Conservation (phyloP, 2,113 vertebrate species). For the Phaethornis superciliosus region DNA sequence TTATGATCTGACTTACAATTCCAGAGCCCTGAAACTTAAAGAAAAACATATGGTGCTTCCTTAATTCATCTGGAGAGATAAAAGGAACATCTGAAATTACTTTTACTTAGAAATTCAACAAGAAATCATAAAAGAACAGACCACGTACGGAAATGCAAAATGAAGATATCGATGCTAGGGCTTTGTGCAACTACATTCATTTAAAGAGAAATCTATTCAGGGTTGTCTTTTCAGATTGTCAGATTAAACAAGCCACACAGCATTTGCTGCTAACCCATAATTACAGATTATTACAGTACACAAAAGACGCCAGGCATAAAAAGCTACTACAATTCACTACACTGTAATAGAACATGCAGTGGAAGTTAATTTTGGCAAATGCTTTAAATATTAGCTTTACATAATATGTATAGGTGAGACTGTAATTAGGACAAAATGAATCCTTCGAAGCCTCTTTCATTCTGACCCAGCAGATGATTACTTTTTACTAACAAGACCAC, state of each 20-base stretch:
- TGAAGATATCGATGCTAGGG: slow-evolving; percentile 71
- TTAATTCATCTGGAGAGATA: slow-evolving; percentile 34
- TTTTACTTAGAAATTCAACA: slow-evolving; percentile 71
- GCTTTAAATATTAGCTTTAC: slow-evolving; percentile 84
- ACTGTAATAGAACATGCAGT: slow-evolving; percentile 78
- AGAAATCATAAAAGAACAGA: slow-evolving; percentile 66
- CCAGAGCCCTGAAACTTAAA: slow-evolving; percentile 35
- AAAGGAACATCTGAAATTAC: slow-evolving; percentile 33
- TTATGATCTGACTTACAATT: slow-evolving; percentile 32
- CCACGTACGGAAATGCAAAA: slow-evolving; percentile 70
- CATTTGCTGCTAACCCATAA: slow-evolving; percentile 82
- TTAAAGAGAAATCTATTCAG: slow-evolving; percentile 79
- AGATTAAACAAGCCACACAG: slow-evolving; percentile 81
- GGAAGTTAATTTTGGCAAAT: slow-evolving; percentile 86
- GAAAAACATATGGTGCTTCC: not conserved
- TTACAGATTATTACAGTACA: slow-evolving; percentile 83
- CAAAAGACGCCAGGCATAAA: slow-evolving; percentile 81
- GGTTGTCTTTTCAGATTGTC: slow-evolving; percentile 81
- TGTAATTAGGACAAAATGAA: slow-evolving; percentile 83
- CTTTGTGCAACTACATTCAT: slow-evolving; percentile 74
- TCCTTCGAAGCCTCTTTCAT: slow-evolving; percentile 77
- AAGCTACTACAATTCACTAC: slow-evolving; percentile 77
- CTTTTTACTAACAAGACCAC: slow-evolving; percentile 81
- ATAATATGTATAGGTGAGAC: slow-evolving; percentile 83
- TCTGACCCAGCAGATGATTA: slow-evolving; percentile 79